A percentile compares a stretch with the other conserved stretches of the same genome.
phyloP scores from a whole-genome alignment of 92 coral and sea anemone species.

The Porites evermanni region DNA sequence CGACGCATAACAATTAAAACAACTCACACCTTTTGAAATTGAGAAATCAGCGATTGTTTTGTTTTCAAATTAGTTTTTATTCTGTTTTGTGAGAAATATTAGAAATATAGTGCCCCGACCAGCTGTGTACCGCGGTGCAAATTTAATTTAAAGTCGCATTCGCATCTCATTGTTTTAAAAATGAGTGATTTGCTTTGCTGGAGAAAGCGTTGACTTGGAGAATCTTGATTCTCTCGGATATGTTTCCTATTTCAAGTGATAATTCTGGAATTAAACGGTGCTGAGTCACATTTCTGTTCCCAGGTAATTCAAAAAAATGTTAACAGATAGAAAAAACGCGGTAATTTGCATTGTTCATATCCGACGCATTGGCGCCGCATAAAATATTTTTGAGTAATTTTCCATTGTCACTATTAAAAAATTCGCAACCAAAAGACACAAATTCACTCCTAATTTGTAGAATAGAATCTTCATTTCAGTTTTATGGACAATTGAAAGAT shows the following conservation, averaged over 20 bases:
- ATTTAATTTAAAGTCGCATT: background rate
- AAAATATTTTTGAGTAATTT: too few relatives aligned
- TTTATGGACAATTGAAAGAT: too few relatives aligned
- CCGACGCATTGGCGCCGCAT: background rate
- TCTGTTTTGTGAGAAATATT: background rate
- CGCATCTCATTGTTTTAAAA: background rate
- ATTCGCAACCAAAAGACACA: too few relatives aligned
- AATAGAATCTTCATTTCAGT: too few relatives aligned
- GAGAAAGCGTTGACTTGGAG: conserved; percentile 1
- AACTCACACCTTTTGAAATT: background rate
- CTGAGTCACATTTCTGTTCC: too few relatives aligned
- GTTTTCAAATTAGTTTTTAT: background rate
- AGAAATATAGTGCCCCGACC: background rate
- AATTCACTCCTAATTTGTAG: too few relatives aligned
- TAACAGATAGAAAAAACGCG: background rate
- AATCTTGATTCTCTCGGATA: background rate
- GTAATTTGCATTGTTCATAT: background rate
- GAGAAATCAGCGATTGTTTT: background rate
- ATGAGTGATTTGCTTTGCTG: background rate
- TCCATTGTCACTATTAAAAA: too few relatives aligned
- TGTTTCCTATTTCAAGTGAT: background rate
- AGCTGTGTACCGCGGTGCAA: background rate
- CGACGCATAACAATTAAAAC: background rate
- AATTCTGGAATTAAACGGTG: background rate
- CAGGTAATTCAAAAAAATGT: background rate